Percentiles rank a stretch among this genome's conserved stretches.
Conservation (phyloP, 2,113 vertebrate genomes). For the Cephalopholis sonnerati region DNA sequence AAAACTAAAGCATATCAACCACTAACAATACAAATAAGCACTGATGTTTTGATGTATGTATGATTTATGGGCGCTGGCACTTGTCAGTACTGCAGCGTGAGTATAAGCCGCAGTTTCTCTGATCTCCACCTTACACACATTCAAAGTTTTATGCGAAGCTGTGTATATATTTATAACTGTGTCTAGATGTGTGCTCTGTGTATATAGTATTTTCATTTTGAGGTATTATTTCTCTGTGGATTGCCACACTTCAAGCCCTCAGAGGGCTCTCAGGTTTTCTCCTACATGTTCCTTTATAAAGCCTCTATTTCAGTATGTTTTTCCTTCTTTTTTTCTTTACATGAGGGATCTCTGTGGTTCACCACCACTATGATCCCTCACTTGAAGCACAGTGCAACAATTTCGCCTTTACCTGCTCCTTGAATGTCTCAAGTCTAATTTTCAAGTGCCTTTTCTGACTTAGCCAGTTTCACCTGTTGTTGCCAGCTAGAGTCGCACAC, state of each 20-base stretch:
- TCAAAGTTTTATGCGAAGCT: slow-evolving; percentile 5
- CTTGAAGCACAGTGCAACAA: not conserved
- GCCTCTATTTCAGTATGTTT: not conserved
- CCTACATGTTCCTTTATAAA: not conserved
- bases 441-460: slow-evolving; percentile 14
- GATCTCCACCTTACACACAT: not conserved
- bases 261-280: not conserved
- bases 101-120: not conserved
- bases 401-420: slow-evolving; percentile 14
- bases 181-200: slow-evolving; percentile 7
- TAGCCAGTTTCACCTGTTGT: slow-evolving; percentile 10
- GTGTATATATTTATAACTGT: slow-evolving; percentile 15
- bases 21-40: not conserved
- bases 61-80: not conserved
- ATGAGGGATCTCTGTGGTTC: slow-evolving; percentile 4
- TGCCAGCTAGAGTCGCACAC: not conserved
- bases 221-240: slow-evolving; percentile 45
- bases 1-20: not conserved
- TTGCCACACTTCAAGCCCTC: slow-evolving; percentile 17
- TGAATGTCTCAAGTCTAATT: not conserved
- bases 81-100: not conserved
- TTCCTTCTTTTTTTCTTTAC: not conserved
- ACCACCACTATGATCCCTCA: slow-evolving; percentile 5
- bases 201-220: slow-evolving; percentile 32
- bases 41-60: not conserved